Evolutionary conservation across 2,113 vertebrate genomes (phyloP).

Genomic region (Climacteris rufus): DNA sequence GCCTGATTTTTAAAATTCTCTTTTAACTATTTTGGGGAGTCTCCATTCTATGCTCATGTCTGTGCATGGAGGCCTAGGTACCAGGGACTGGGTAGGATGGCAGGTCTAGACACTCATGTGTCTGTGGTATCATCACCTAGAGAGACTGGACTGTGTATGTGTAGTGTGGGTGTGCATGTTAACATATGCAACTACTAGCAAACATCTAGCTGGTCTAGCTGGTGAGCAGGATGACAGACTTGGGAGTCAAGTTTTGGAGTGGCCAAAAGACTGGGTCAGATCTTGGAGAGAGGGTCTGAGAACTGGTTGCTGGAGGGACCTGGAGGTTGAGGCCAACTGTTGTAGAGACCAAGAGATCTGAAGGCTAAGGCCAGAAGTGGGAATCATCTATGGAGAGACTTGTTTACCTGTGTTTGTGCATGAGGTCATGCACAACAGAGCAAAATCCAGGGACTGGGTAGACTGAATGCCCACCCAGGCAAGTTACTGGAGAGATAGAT

Average conservation of each 20-base stretch:
- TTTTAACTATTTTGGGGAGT: background rate
- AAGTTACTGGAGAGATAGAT: background rate
- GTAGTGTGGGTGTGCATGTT: background rate
- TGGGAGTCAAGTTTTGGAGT: background rate
- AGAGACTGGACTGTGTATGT: background rate
- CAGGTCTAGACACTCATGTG: background rate
- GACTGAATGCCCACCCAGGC: background rate
- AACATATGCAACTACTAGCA: background rate
- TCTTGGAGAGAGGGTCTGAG: background rate
- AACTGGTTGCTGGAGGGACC: background rate
- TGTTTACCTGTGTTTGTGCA: background rate
- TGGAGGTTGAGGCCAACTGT: background rate
- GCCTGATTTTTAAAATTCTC: background rate
- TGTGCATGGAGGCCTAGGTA: background rate
- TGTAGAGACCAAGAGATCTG: background rate
- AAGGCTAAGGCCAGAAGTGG: background rate
- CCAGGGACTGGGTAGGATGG: background rate
- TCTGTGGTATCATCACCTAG: background rate
- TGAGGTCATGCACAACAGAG: too few relatives aligned
- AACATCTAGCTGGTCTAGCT: background rate
- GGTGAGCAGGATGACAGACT: fast-evolving
- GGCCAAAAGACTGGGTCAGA: background rate
- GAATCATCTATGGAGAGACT: background rate
- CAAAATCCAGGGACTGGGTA: background rate
- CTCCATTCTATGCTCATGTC: background rate